Evolutionary conservation across 2,113 vertebrate species (phyloP).

Genomic region (Entelurus aequoreus): DNA sequence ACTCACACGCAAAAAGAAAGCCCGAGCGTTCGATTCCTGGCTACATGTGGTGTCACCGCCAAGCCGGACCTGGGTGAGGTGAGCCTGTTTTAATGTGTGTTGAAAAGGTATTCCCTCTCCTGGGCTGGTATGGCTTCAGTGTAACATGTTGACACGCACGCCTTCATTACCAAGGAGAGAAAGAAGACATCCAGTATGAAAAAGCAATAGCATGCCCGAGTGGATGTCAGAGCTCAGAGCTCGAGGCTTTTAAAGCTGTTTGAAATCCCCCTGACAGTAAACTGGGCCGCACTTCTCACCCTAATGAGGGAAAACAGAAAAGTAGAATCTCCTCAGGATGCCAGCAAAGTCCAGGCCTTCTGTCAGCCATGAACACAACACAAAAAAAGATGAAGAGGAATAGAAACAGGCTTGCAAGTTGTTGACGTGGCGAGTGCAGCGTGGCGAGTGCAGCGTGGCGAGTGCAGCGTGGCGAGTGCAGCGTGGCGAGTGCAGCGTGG

Average conservation of each 20-base stretch:
- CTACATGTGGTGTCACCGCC: conserved; percentile 31
- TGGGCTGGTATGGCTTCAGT: conserved; percentile 57
- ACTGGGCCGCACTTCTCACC: conserved; percentile 24
- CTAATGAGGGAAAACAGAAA: conserved; percentile 48
- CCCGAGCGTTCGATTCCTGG: conserved; percentile 12
- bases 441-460: too few relatives aligned
- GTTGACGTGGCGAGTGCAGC: conserved; percentile 14
- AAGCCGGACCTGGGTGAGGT: conserved; percentile 52
- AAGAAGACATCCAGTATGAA: conserved; percentile 19
- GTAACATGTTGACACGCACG: conserved; percentile 50
- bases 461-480: too few relatives aligned
- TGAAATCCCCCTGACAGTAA: conserved; percentile 48
- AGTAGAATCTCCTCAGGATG: conserved; percentile 25
- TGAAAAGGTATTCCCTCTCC: conserved; percentile 69
- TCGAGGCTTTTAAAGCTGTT: conserved; percentile 43
- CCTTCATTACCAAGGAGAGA: conserved; percentile 8
- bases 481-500: too few relatives aligned
- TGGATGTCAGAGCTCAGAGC: conserved; percentile 40
- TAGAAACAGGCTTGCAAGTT: conserved; percentile 15
- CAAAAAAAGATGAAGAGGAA: conserved; percentile 3
- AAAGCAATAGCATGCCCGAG: conserved; percentile 43
- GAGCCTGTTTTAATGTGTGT: conserved; percentile 62
- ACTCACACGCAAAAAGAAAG: conserved; percentile 16
- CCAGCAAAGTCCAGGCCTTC: conserved; percentile 30
- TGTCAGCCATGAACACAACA: background rate